phyloP scores from a whole-genome alignment of 2,888 invertebrate species.

The Emmelina monodactyla region DNA sequence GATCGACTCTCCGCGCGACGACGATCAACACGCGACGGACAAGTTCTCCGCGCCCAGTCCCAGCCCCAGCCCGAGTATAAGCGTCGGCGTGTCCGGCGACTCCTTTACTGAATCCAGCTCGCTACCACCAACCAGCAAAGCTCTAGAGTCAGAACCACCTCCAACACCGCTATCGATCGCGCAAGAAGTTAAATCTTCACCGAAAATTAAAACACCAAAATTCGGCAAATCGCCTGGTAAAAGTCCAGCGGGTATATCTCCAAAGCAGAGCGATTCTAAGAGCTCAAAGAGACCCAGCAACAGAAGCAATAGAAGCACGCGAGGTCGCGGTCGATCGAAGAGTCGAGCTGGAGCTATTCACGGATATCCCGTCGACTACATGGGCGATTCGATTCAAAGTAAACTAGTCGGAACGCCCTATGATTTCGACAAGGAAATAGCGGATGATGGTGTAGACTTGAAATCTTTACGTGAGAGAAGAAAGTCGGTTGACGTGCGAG shows the following conservation, averaged over 20 bases:
- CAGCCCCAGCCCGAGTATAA: slow-evolving; percentile 38
- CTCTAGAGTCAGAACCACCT: slow-evolving; percentile 45
- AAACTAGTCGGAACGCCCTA: slow-evolving; percentile 88
- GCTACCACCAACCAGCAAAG: slow-evolving; percentile 29
- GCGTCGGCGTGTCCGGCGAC: slow-evolving; percentile 24
- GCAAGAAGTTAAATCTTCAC: slow-evolving; percentile 41
- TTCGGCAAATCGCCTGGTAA: slow-evolving; percentile 76
- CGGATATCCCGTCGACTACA: slow-evolving; percentile 45
- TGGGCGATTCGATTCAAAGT: slow-evolving; percentile 76
- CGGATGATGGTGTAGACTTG: slow-evolving; percentile 76
- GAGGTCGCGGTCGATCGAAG: slow-evolving; percentile 59
- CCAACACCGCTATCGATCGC: slow-evolving; percentile 14
- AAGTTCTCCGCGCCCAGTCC: neutral
- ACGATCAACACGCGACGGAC: too few relatives aligned
- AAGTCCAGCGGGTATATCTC: slow-evolving; percentile 72
- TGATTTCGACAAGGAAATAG: slow-evolving; percentile 85
- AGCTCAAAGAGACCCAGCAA: slow-evolving; percentile 39
- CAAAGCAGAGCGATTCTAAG: slow-evolving; percentile 65
- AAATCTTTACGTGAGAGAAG: slow-evolving; percentile 81
- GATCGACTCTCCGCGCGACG: slow-evolving; percentile 47
- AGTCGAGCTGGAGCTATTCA: slow-evolving; percentile 38
- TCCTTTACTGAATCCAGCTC: slow-evolving; percentile 37
- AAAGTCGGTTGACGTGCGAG: slow-evolving; percentile 75
- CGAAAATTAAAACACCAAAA: slow-evolving; percentile 66
- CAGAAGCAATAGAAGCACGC: slow-evolving; percentile 48